A percentile compares a stretch with the other conserved stretches of the same genome.
Evolutionary conservation across 2,797 vertebrate species (phyloP).

Genomic region (Erethizon dorsatum): DNA sequence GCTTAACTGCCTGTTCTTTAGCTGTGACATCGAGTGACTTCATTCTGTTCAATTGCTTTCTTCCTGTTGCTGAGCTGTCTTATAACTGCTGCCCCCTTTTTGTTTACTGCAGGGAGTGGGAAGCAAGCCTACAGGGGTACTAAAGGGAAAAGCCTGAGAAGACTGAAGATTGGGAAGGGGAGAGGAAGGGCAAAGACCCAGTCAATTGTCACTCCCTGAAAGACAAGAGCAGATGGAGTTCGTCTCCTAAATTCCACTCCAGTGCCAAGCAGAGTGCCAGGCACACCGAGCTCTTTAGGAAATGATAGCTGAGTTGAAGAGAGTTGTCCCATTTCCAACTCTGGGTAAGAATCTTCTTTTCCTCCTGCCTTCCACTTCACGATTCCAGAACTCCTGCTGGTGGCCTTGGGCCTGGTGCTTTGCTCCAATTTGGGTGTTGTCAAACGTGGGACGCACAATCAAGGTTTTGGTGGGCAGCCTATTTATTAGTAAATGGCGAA

Average conservation of each 20-base stretch:
- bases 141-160: not conserved
- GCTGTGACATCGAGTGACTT: not conserved
- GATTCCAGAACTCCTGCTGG: not conserved
- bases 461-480: conserved; percentile 1
- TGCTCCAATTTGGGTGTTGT: not conserved
- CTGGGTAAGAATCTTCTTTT: not conserved
- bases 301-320: not conserved
- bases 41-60: not conserved
- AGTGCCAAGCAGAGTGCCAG: not conserved
- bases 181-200: not conserved
- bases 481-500: conserved; percentile 32
- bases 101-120: not conserved
- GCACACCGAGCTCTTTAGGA: not conserved
- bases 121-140: not conserved
- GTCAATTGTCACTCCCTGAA: not conserved
- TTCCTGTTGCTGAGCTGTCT: not conserved
- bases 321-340: not conserved
- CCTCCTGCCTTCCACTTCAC: not conserved
- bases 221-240: not conserved
- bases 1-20: not conserved
- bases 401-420: not conserved
- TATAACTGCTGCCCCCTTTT: not conserved
- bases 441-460: not conserved
- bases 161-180: not conserved
- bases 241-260: not conserved